Percentiles rank a stretch among this genome's conserved stretches.
These are phyloP conservation scores for Hephaestus fuliginosus DNA, from an alignment of 2,797 vertebrate species.

Conservation along the genomic window DNA sequence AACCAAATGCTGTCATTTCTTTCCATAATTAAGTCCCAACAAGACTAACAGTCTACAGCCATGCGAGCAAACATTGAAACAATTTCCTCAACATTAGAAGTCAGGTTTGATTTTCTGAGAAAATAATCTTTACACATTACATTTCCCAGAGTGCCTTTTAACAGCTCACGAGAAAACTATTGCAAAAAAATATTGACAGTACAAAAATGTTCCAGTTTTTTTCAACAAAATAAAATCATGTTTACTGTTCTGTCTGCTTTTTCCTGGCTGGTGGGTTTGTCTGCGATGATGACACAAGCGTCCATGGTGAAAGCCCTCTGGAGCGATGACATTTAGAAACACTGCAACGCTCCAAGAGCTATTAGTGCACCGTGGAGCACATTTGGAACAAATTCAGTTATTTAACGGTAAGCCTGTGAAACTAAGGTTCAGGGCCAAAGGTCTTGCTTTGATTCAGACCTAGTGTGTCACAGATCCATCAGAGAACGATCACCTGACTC, in stretches of 20 bases:
- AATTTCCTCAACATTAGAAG: background rate
- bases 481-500: background rate
- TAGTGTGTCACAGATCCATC: background rate
- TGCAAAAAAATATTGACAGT: background rate
- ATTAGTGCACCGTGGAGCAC: background rate
- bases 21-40: background rate
- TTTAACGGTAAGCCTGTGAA: background rate
- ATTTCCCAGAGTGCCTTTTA: conserved; percentile 1
- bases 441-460: background rate
- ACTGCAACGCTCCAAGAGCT: background rate
- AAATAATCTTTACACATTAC: background rate
- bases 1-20: background rate
- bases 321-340: conserved; percentile 14
- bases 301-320: conserved; percentile 18
- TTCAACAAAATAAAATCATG: conserved; percentile 30
- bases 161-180: background rate
- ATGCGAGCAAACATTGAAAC: background rate
- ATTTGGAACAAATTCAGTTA: background rate
- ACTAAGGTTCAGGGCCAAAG: background rate
- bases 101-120: background rate
- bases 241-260: conserved; percentile 36
- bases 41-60: background rate
- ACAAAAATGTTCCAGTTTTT: background rate
- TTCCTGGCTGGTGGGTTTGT: conserved; percentile 37
- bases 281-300: conserved; percentile 36